Percentiles rank a stretch among this genome's conserved stretches.
Evolutionary conservation across 1,140 invertebrate genomes (phyloP).

Genomic region (Lucilia sericata): DNA sequence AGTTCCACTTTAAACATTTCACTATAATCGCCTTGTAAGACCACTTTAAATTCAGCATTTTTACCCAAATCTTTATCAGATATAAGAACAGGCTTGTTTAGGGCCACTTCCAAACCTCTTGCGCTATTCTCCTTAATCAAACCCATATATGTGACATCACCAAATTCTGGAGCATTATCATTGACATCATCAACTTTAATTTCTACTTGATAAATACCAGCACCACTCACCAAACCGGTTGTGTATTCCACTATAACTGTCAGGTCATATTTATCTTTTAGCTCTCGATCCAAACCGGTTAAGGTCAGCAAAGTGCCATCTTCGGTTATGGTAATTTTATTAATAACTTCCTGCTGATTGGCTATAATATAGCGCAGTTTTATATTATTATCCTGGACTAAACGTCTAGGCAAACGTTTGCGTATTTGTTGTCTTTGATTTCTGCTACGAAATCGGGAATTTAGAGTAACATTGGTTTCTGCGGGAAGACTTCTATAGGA

Average conservation of each 20-base stretch:
- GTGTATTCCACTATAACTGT: conserved; percentile 83
- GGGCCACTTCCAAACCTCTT: conserved; percentile 78
- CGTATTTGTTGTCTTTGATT: conserved; percentile 51
- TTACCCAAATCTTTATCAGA: conserved; percentile 82
- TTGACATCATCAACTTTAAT: conserved; percentile 90
- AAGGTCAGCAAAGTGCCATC: conserved; percentile 85
- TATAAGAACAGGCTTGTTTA: conserved; percentile 76
- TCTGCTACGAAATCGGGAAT: conserved; percentile 53
- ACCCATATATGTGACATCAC: conserved; percentile 78
- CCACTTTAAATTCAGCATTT: conserved; percentile 82
- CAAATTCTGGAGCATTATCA: conserved; percentile 89
- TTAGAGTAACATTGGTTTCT: conserved; percentile 53
- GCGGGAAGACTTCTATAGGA: conserved; percentile 52
- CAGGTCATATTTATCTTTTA: conserved; percentile 78
- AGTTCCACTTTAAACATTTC: conserved; percentile 81
- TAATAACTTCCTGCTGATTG: conserved; percentile 82
- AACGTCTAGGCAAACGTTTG: conserved; percentile 38
- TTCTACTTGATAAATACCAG: conserved; percentile 81
- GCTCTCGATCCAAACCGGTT: conserved; percentile 82
- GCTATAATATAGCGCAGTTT: conserved; percentile 78
- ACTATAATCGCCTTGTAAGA: conserved; percentile 79
- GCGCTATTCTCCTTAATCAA: conserved; percentile 83
- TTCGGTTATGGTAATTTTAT: conserved; percentile 79
- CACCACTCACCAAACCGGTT: conserved; percentile 74
- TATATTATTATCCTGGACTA: conserved; percentile 53